Evolutionary conservation across 2,797 vertebrate genomes (phyloP), one percentile per base, ranked within the genome.

Genomic region (Cyprinella venusta): DNA sequence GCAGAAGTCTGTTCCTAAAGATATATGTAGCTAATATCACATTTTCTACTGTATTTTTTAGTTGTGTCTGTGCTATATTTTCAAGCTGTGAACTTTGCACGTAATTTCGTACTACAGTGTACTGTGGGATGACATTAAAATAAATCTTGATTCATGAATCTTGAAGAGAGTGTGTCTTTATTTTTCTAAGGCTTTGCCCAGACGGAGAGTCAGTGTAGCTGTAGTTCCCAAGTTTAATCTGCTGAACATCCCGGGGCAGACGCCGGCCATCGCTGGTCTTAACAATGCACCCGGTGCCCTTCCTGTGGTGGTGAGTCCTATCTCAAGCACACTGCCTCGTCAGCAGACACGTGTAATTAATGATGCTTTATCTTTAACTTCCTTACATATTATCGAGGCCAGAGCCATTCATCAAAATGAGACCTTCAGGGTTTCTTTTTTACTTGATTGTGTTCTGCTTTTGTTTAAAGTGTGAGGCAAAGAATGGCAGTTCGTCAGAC

Each of bases 161-260:
- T n/a, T n/a, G n/a, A n/a, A 12, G 77, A 79, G 6, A 30, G 75
- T 59, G 74, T 48, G 26, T 69, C 21, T 38, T 19, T 65, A 38
- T 84, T 9, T 72, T 16, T 76, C 19, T 65, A 64, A 99, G 98
- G 97, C 97, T 81, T 92, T 99, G 93, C 98, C 98, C 81, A 95
- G 98, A 61, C 95, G 98, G 36, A 96, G 98, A 91, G 98, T 99
- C 91, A 99, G 98, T 52, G 98, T 99, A 54, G 98, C 98, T 0
- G 98, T 99, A 85, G 97, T 99, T 87, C 98, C 98, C 5, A 99
- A 99, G 90, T 99, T 99, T 92, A 98, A 98, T 91, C 96, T 97
- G 79, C 93, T 99, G 87, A 98, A 95, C 85, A 94, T 99, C 87
- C 96, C 97, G 5, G 96, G 97, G 88, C 97, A 98, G 88, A 92